These are phyloP conservation scores for Himalopsyche japonica DNA, from an alignment of 2,888 invertebrate genomes.

Conservation along the genomic window DNA sequence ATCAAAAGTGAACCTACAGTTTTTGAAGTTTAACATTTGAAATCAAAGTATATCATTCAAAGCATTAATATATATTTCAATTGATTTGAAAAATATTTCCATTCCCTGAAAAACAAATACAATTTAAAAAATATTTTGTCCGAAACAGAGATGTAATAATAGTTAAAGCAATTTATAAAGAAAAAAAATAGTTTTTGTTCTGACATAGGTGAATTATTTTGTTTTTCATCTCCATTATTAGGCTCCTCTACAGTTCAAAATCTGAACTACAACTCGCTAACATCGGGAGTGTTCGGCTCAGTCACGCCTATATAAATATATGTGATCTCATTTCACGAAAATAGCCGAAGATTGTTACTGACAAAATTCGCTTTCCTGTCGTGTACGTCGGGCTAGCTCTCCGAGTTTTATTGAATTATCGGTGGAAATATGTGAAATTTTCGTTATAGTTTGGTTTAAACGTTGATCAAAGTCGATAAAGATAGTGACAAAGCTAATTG, in stretches of 20 bases:
- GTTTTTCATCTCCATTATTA: not conserved
- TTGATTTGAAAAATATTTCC: too few species aligned
- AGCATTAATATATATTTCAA: too few species aligned
- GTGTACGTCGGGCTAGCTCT: conserved; percentile 53
- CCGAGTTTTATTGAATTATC: conserved; percentile 37
- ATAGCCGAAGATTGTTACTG: conserved; percentile 26
- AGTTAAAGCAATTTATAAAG: too few species aligned
- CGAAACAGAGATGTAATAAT: too few species aligned
- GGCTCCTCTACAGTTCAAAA: not conserved
- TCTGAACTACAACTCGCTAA: not conserved
- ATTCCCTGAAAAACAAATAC: too few species aligned
- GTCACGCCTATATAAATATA: conserved; percentile 36
- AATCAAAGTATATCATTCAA: not conserved
- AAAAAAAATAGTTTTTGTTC: not conserved
- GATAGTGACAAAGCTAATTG: conserved; percentile 10
- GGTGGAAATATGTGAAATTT: conserved; percentile 30
- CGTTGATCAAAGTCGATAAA: conserved; percentile 1
- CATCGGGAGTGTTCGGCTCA: conserved; percentile 32
- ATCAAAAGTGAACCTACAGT: not conserved
- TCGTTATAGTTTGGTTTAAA: conserved; percentile 18
- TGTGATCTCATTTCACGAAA: conserved; percentile 37
- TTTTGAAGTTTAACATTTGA: not conserved
- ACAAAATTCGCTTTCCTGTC: conserved; percentile 31
- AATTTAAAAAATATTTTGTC: too few species aligned
- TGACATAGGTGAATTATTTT: not conserved